Conservation (phyloP, 2,888 invertebrate genomes). For the Stenotaenia linearis region DNA sequence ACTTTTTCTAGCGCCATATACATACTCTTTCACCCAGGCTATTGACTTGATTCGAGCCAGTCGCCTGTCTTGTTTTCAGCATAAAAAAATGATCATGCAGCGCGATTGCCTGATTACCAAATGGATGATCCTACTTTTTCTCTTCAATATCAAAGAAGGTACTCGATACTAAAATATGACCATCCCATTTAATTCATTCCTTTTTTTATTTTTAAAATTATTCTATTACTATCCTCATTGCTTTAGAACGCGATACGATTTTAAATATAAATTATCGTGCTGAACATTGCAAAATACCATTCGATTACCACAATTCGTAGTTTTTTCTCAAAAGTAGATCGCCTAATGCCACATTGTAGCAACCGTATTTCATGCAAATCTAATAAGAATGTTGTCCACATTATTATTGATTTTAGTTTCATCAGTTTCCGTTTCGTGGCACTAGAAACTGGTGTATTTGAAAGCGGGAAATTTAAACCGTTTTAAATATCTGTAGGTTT, state of each 20-base stretch:
- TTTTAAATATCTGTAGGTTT: neutral
- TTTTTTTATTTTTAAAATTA: neutral
- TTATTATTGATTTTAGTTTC: neutral
- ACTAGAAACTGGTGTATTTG: neutral
- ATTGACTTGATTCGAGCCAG: neutral
- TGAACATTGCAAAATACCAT: too few species aligned
- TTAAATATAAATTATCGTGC: too few species aligned
- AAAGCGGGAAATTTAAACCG: neutral
- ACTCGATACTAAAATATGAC: neutral
- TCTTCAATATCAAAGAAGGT: neutral
- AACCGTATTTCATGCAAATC: neutral
- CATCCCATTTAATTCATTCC: neutral
- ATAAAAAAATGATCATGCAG: neutral
- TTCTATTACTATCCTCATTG: too few species aligned
- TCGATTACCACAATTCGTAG: neutral
- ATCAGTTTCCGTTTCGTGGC: neutral
- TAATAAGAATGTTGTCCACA: neutral
- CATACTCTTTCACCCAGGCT: neutral
- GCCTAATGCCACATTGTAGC: neutral
- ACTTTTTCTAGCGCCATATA: neutral
- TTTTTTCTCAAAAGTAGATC: neutral
- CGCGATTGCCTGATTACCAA: neutral
- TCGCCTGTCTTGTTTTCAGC: neutral
- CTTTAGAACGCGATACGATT: too few species aligned
- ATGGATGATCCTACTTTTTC: neutral